Base-by-base conservation (phyloP, 1,140 invertebrate genomes). In the Leptopilina clavipes region DNA sequence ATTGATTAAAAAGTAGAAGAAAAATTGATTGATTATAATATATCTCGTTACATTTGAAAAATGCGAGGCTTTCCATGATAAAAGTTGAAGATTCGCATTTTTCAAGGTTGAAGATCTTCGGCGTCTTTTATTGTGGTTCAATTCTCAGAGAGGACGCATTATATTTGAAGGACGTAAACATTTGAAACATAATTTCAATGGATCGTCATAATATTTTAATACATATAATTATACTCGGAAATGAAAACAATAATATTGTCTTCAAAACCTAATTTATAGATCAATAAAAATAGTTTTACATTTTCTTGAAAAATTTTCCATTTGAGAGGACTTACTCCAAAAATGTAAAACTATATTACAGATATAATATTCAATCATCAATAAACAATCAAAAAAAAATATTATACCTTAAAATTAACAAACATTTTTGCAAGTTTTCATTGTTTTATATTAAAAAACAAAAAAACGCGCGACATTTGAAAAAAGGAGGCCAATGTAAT, bases 1-100 rank as follows among this genome's bases (percentile, higher is more conserved):
- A 7, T n/a, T 65, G 12, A 31, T 65, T 65, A 31, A 14, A 19
- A 31, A 19, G 56, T 19, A 11, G 25, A n/a, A 65, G 25, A 65
- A 65, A 31, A 59, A n/a, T 65, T 65, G n/a, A 52, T 52, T 52
- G 48, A 37, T n/a, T 65, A 22, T 31, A 31, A 65, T 65, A n/a
- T 14, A 37, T 65, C 9, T 65, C 22, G 2, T 25, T 14, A n/a
- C n/a, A 65, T 65, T 12, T 31, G 22, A 31, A 65, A 65, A 31
- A 37, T 65, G 25, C 19, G 22, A 22, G 12, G 3, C 45, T 25
- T 65, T 65, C 25, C 8, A 11, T 25, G 59, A 65, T 65, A 65
- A 65, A 22, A 31, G 22, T 54, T 17, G 10, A 25, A 14, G 59
- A 65, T 65, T 65, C 12, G 12, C 14, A 31, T 65, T 65, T 37